A percentile compares a stretch with the other conserved stretches of the same genome.
Evolutionary conservation across 1,140 invertebrate species (phyloP).

Genomic region (Acromyrmex charruanus): DNA sequence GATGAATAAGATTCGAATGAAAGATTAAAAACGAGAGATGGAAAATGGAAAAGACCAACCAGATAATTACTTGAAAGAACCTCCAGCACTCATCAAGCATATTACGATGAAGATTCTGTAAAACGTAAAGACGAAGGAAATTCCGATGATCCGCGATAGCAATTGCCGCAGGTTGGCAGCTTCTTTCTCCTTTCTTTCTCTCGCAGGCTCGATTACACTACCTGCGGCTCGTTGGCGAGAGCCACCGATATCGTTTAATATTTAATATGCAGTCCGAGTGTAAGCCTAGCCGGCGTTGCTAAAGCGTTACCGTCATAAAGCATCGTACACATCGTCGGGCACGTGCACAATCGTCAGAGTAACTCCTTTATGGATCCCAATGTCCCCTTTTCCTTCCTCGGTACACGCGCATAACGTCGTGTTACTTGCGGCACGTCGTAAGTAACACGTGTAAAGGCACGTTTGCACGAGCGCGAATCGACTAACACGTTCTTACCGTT

Average conservation of each 20-base stretch:
- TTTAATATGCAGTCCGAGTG: conserved; percentile 72
- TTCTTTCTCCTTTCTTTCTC: conserved; percentile 11
- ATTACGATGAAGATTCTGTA: conserved; percentile 44
- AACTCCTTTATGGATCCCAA: conserved; percentile 43
- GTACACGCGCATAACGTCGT: conserved; percentile 60
- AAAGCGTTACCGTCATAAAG: conserved; percentile 69
- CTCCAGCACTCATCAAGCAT: conserved; percentile 1
- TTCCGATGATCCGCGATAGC: conserved; percentile 38
- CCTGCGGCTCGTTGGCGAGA: conserved; percentile 13
- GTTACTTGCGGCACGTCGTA: conserved; percentile 75
- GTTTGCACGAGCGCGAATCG: conserved; percentile 68
- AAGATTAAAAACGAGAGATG: not conserved
- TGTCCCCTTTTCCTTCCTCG: not conserved
- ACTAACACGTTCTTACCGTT: conserved; percentile 7
- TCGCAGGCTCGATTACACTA: conserved; percentile 33
- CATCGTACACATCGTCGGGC: conserved; percentile 59
- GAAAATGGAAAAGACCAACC: conserved; percentile 37
- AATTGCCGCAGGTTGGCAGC: conserved; percentile 20
- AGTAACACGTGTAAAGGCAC: conserved; percentile 73
- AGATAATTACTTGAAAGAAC: not conserved
- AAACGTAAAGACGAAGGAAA: conserved; percentile 35
- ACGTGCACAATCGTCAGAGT: conserved; percentile 51
- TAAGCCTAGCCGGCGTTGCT: conserved; percentile 45
- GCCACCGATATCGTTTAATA: conserved; percentile 68
- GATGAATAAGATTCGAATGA: not conserved